phyloP scores from a whole-genome alignment of 2,888 invertebrate species.

The Chrysotoxum bicinctum region DNA sequence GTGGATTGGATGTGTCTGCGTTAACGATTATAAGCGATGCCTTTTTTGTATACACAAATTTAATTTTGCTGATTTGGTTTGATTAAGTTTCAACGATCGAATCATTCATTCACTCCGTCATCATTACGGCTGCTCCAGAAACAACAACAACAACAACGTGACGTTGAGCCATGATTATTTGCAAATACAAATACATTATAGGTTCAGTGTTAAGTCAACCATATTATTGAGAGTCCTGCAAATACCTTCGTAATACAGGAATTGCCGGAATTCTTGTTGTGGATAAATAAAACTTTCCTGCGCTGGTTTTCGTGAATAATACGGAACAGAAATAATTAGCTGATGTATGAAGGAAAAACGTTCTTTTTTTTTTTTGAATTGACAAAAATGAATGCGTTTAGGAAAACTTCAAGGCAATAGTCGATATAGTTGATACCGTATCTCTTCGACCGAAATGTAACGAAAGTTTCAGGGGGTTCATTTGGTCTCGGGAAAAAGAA shows the following conservation, averaged over 20 bases:
- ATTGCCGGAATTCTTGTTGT: not conserved
- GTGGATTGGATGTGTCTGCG: not conserved
- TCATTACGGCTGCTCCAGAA: not conserved
- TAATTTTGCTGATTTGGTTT: slow-evolving; percentile 19
- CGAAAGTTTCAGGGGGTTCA: too few species aligned
- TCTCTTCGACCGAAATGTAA: too few species aligned
- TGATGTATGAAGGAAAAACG: not conserved
- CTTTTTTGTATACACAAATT: not conserved
- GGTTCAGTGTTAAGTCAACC: slow-evolving; percentile 1
- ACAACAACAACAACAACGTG: not conserved
- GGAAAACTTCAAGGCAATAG: too few species aligned
- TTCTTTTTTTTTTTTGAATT: too few species aligned
- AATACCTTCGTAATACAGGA: not conserved
- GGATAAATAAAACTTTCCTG: not conserved
- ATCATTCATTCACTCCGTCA: slow-evolving; percentile 7
- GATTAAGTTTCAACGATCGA: not conserved
- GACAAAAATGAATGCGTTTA: too few species aligned
- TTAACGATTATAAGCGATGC: slow-evolving; percentile 2
- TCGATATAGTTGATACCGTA: too few species aligned
- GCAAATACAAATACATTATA: slow-evolving; percentile 3
- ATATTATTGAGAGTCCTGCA: slow-evolving; percentile 6
- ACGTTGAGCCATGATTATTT: not conserved
- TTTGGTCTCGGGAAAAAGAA: too few species aligned
- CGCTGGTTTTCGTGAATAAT: not conserved
- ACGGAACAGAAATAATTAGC: not conserved